A percentile compares a stretch with the other conserved stretches of the same genome.
Conservation (phyloP, 2,888 invertebrate genomes). For the Diloba caeruleocephala region DNA sequence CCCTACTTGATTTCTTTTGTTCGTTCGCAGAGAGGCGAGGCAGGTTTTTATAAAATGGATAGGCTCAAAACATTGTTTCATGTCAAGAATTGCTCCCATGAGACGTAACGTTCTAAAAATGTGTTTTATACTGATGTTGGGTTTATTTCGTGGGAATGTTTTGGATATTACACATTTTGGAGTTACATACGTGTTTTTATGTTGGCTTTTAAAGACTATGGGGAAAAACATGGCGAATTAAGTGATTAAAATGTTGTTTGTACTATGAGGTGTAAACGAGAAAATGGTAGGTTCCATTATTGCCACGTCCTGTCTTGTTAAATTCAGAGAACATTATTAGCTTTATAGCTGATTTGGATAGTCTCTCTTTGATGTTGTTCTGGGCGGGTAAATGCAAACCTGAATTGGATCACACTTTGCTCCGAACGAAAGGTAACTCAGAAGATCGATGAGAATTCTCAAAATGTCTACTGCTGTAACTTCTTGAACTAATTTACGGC, state of each 20-base stretch:
- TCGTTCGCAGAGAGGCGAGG: conserved; percentile 25
- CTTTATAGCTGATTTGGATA: too few relatives aligned
- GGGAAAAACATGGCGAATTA: conserved; percentile 18
- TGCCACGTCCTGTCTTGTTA: too few relatives aligned
- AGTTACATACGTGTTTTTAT: conserved; percentile 37
- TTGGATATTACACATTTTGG: conserved; percentile 51
- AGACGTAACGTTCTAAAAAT: conserved; percentile 57
- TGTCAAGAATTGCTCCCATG: conserved; percentile 61
- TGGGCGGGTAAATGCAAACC: too few relatives aligned
- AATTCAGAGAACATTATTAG: too few relatives aligned
- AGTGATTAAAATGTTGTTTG: conserved; percentile 18
- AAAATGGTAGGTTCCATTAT: neutral
- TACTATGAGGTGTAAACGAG: neutral
- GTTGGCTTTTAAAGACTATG: conserved; percentile 25
- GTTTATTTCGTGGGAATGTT: conserved; percentile 54
- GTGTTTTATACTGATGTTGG: conserved; percentile 56
- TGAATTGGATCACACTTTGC: too few relatives aligned
- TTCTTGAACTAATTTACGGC: too few relatives aligned
- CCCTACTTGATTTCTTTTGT: conserved; percentile 21
- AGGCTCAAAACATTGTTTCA: conserved; percentile 58
- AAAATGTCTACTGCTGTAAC: too few relatives aligned
- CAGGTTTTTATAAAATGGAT: conserved; percentile 45
- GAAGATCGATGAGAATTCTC: too few relatives aligned
- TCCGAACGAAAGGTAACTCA: too few relatives aligned
- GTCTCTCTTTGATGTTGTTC: too few relatives aligned